phyloP scores from a whole-genome alignment of 2,797 vertebrate genomes.

The Margarornis squamiger region DNA sequence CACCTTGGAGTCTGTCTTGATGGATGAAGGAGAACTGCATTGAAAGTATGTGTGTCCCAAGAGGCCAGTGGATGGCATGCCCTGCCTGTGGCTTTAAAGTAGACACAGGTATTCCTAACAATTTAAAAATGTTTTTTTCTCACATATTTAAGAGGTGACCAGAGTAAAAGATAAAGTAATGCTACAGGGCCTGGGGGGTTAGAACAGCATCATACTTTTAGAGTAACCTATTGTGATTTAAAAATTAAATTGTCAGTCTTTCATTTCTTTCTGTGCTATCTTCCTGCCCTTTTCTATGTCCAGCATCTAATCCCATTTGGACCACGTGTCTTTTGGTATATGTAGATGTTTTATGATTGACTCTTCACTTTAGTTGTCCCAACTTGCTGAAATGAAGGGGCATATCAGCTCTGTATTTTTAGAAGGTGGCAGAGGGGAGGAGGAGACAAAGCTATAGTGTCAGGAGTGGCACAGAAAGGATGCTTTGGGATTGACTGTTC shows the following conservation, averaged over 20 bases:
- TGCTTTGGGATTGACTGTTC: neutral
- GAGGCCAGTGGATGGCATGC: neutral
- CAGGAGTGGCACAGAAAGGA: neutral
- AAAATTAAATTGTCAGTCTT: neutral
- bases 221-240: neutral
- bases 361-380: neutral
- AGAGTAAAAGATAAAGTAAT: neutral
- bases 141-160: neutral
- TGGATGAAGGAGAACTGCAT: neutral
- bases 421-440: neutral
- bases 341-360: neutral
- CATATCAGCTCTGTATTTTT: neutral
- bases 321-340: neutral
- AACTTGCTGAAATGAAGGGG: neutral
- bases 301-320: neutral
- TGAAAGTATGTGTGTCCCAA: neutral
- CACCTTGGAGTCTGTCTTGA: neutral
- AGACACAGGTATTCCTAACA: neutral
- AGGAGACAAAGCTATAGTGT: neutral
- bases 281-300: neutral
- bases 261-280: neutral
- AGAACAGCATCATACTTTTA: neutral
- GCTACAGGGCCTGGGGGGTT: neutral
- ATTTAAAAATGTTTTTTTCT: neutral
- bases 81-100: neutral